Evolutionary conservation across 1,140 invertebrate genomes (phyloP).

Genomic region (Episyrphus balteatus): DNA sequence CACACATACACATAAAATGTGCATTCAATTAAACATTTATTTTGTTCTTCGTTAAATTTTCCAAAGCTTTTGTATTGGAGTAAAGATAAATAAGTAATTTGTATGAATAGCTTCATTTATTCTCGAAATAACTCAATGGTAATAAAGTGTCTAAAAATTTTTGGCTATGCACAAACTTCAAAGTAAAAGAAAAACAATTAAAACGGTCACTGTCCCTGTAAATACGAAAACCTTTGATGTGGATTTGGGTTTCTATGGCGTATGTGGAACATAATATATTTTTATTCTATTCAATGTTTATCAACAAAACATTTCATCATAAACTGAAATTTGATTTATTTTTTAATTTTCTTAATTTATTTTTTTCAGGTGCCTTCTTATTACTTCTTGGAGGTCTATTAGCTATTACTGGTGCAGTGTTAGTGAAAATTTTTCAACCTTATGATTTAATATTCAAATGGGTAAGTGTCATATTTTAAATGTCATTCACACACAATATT

Average conservation of each 20-base stretch:
- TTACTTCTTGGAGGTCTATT: slow-evolving; percentile 53
- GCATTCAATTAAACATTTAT: no score
- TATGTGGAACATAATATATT: not conserved
- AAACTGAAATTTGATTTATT: not conserved
- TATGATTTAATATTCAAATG: slow-evolving; percentile 61
- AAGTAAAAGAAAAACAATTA: no score
- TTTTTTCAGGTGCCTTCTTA: slow-evolving; percentile 54
- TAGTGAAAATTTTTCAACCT: slow-evolving; percentile 51
- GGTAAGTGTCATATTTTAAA: slow-evolving; percentile 21
- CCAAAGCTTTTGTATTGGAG: no score
- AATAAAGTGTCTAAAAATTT: no score
- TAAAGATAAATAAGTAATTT: no score
- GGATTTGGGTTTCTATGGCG: not conserved
- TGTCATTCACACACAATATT: not conserved
- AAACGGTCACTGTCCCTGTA: not conserved
- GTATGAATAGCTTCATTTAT: no score
- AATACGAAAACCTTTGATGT: not conserved
- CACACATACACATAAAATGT: no score
- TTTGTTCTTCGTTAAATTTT: no score
- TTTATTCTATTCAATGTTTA: not conserved
- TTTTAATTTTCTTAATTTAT: slow-evolving; percentile 9
- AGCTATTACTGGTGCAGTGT: slow-evolving; percentile 45
- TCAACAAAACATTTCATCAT: not conserved
- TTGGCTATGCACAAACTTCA: no score
- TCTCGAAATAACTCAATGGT: no score